Evolutionary conservation across 2,113 vertebrate genomes (phyloP), one percentile per base, ranked within the genome.

Genomic region (Martes martes): DNA sequence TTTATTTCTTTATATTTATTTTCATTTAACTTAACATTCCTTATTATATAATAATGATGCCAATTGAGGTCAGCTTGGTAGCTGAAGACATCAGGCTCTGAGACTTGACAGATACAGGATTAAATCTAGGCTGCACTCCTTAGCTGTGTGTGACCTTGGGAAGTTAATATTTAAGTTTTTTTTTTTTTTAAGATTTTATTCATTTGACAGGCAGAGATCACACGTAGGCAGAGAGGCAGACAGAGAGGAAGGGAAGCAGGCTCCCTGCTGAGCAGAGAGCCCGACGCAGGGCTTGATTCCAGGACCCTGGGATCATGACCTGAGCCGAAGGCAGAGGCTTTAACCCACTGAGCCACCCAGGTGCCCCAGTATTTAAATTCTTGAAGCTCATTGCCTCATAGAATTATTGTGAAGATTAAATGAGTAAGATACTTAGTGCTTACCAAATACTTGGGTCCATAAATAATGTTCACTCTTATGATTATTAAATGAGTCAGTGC

Each of bases 161-260:
- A 85, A 92, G 24, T 92, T 80, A 36, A 69, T 69, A 42, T 19
- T 82, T 76, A 78, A 86, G 65, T 91, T 26, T 86, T 16, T 50
- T 50, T 52, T 52, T 16, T 52, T 52, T 52, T 14, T 3, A 52
- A 52, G 50, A 52, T 52, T 52, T 52, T 52, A 52, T 52, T 52
- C 50, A 50, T 52, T 52, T 52, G 50, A 52, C 50, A 52, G 15
- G 15, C 50, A 52, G 4, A 52, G 50, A 52, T 52, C 50, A 52
- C 50, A 52, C 5, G 50, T 16, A 52, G 50, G 15, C 50, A 52
- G 50, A 52, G 50, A 52, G 50, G 50, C 50, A 52, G 50, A 52
- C 50, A 52, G 50, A 52, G 50, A 52, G 50, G 50, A 52, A 52
- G 50, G 50, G 50, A 16, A 16, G 50, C 50, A 52, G 15, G 15